Base-by-base conservation (phyloP, 1,140 invertebrate genomes). In the Drosophila willistoni region DNA sequence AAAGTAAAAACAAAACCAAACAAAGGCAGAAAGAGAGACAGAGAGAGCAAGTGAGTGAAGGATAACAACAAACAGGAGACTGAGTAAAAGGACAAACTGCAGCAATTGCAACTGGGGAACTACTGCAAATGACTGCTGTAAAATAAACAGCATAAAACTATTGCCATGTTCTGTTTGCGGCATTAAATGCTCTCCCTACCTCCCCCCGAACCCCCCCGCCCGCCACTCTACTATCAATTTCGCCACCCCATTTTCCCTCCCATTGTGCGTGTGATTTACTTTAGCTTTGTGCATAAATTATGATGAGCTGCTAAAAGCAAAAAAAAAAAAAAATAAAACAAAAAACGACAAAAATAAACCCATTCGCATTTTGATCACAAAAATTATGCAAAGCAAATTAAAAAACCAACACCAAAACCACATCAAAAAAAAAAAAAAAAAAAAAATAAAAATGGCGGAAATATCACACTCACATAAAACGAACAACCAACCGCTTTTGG, bases 91-190 rank as follows among this genome's bases (percentile, higher is more conserved):
- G 51, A 71, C 81, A 85, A 85, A 85, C 74, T 85, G 78, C 81
- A 77, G 78, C 81, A 80, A 68, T 56, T 71, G 59, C 71, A 68
- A 74, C 17, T 22, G 44, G 44, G 17, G 17, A 22, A 51, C 82
- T 79, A 73, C 76, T 86, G 82, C 83, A 82, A 86, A 86, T 86
- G 82, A 86, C 79, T 86, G 83, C 79, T 82, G 82, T 68, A 83
- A 86, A 79, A 86, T 87, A 79, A 82, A 86, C 67, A 83, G 79
- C 79, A 66, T 76, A 80, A 87, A 89, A 89, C 84, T 87, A 87
- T 89, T 89, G 83, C 83, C 69, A 79, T 87, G 69, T 89, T 89
- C 83, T 87, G 83, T 87, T 87, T 87, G 80, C 84, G 84, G 83
- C 83, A 83, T 83, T 86, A 83, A 87, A 86, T 71, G 79, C 66